Evolutionary conservation across 2,113 vertebrate genomes (phyloP).

Genomic region (Chionomys nivalis): DNA sequence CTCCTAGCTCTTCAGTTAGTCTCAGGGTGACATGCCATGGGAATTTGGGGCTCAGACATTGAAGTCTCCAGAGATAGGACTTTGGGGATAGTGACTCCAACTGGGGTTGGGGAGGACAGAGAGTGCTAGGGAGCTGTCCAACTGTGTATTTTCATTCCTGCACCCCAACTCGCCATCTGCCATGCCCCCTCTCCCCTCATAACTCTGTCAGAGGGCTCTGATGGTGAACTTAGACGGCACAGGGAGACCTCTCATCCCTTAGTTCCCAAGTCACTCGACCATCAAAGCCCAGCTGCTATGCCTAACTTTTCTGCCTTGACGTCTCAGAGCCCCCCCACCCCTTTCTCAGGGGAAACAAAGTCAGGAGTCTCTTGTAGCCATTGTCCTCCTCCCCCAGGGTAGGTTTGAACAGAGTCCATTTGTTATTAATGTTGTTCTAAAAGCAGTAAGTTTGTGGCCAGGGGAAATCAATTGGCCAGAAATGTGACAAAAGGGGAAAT

Average conservation of each 20-base stretch:
- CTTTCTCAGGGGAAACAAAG: not conserved
- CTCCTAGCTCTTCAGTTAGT: not conserved
- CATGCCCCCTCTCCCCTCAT: not conserved
- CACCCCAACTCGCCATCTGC: no score
- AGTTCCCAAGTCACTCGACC: not conserved
- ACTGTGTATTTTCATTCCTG: not conserved
- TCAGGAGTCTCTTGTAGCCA: not conserved
- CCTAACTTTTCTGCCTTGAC: not conserved
- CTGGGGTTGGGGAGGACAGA: not conserved
- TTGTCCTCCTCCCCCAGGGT: not conserved
- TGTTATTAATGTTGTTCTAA: slow-evolving; percentile 74
- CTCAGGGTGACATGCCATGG: not conserved
- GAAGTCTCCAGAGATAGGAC: not conserved
- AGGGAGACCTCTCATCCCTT: not conserved
- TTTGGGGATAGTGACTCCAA: no score
- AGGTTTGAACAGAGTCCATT: slow-evolving; percentile 54
- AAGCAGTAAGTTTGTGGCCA: slow-evolving; percentile 71
- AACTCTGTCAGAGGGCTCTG: not conserved
- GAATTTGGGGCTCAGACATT: not conserved
- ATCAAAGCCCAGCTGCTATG: not conserved
- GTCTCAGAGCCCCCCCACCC: fast-evolving
- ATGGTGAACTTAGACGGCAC: fast-evolving
- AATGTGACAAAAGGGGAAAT: slow-evolving; percentile 82
- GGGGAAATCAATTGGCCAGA: slow-evolving; percentile 75
- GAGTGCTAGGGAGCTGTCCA: not conserved